These are phyloP conservation scores for Psittacus erithacus DNA, from an alignment of 2,113 vertebrate species.

Conservation along the genomic window DNA sequence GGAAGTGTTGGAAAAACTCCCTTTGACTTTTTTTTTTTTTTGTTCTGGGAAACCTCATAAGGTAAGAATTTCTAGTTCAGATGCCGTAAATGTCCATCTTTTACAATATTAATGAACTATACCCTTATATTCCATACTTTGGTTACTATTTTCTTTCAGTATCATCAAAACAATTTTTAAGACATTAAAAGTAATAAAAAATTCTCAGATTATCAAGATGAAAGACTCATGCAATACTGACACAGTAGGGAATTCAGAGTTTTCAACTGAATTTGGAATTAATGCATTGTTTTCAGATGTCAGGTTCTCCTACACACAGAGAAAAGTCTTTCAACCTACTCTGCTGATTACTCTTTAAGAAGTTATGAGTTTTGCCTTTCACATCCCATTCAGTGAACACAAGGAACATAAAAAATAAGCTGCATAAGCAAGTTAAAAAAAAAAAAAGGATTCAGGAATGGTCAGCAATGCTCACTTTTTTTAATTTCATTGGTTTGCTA, in stretches of 20 bases:
- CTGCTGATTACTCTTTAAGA: not conserved
- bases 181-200: not conserved
- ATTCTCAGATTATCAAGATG: not conserved
- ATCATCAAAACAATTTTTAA: not conserved
- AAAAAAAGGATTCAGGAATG: not conserved
- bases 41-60: not conserved
- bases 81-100: not conserved
- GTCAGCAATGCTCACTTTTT: not conserved
- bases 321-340: not conserved
- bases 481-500: not conserved
- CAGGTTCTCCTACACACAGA: not conserved
- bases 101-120: not conserved
- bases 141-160: not conserved
- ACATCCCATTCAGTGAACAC: not conserved
- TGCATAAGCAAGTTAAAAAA: not conserved
- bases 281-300: not conserved
- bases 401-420: not conserved
- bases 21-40: not conserved
- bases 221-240: not conserved
- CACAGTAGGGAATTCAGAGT: not conserved
- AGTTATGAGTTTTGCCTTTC: not conserved
- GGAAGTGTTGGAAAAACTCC: not conserved
- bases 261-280: not conserved
- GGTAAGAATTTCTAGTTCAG: not conserved
- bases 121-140: not conserved